Base-by-base conservation (phyloP, 1,140 invertebrate genomes). In the Physella acuta region DNA sequence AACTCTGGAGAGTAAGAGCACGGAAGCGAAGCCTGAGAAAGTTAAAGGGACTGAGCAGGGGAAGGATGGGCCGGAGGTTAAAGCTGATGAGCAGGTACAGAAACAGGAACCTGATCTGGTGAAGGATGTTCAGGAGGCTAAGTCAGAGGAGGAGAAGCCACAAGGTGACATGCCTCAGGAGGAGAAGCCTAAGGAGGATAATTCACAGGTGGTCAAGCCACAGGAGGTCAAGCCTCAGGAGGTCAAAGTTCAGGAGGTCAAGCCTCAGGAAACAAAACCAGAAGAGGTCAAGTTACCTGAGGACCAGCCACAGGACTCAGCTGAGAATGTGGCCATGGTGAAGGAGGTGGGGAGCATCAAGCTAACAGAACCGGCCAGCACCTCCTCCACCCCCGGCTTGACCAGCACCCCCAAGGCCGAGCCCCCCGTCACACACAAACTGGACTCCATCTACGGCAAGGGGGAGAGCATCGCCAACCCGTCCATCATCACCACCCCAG, bases 391-490 rank as follows among this genome's bases (percentile, higher is more conserved):
- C 26, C 16, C 16, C 14, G 26, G 8, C 11, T 11, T n/a, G 11
- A 16, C 30, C 24, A 11, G 3, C 11, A 30, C 11, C 8, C 4
- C 11, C 8, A 20, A 20, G 8, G 20, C 17, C 5, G 58, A 16
- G 3, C 26, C 11, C 20, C n/a, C 64, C 11, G 30, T 33, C 31
- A 28, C 30, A n/a, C 20, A 26, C 30, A 30, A 64, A 14, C 2
- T 8, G 2, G 52, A 64, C 4, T 37, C 62, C 20, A 52, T 64
- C 49, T 64, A 64, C 26, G 62, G 62, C 28, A 64, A 64, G 26
- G 62, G 62, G 14, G 44, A 64, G 20, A 64, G 51, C 20, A 37
- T 64, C 8, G 16, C 24, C 30, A 33, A n/a, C 1, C 31, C 62
- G 20, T 30, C 26, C 28, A 14, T 24, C 14, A 5, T 49, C 1